Base-by-base conservation (phyloP, 2,113 vertebrate genomes). In the Grantiella picta region DNA sequence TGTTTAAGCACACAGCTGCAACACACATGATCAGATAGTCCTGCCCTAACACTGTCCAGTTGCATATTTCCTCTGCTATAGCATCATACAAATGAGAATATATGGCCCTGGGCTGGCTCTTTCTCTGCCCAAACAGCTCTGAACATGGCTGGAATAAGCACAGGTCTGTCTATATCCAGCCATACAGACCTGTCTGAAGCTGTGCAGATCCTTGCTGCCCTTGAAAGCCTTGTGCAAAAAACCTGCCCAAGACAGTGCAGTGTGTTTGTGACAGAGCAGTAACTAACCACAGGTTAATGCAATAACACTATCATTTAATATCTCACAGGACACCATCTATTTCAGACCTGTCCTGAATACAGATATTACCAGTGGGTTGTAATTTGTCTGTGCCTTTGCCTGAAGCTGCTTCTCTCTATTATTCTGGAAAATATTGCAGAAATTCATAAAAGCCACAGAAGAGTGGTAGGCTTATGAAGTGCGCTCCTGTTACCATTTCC, bases 401-500 rank as follows among this genome's bases (percentile, higher is more conserved):
- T 49, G 87, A 53, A 93, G 79, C 79, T 77, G 63, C 75, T 94
- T 59, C 54, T 94, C 81, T 80, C 87, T 91, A 52, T 95, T 95
- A 70, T 72, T 73, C 84, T 54, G 81, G 50, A 29, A 94, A 87
- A 73, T 61, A 95, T 12, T 79, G 71, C 27, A 88, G 71, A 93
- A 92, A 83, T 68, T 44, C 61, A 90, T 65, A 81, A 90, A 94
- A 93, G 59, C 54, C 65, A 45, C 0, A 0, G 52, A 83, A 75
- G 56, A 56, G 19, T 31, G 16, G 59, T 38, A 85, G 47, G 54
- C 28, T 70, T 82, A 65, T 53, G 82, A 93, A 88, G 52, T 52
- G 24, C 1, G 1, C 7, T 69, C 4, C 15, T 49, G 53, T 70
- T 85, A 36, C 82, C 36, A 22, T 90, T 94, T 90, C 92, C 82